Percentiles rank a stretch among this genome's conserved stretches.
These are phyloP conservation scores for Callimorpha dominula DNA, from an alignment of 2,888 invertebrate species.

Conservation along the genomic window DNA sequence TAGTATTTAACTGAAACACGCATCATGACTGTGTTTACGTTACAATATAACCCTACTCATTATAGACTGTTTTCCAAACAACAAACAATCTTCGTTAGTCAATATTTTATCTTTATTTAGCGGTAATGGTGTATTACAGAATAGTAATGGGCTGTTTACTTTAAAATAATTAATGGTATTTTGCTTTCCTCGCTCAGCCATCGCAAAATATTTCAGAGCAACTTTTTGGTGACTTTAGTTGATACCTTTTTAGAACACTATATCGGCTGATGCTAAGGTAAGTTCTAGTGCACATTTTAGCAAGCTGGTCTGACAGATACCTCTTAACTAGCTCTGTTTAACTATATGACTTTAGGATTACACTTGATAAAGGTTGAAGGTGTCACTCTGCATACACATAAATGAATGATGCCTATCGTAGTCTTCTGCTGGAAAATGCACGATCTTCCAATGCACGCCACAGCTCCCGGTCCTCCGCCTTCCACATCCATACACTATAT, in stretches of 20 bases:
- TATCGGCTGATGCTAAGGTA: not conserved
- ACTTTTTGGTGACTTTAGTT: not conserved
- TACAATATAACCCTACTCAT: conserved; percentile 30
- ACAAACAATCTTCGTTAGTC: conserved; percentile 27
- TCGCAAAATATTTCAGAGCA: conserved; percentile 1
- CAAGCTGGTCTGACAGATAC: not conserved
- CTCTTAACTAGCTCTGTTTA: not conserved
- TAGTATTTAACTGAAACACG: conserved; percentile 14
- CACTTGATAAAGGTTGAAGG: not conserved
- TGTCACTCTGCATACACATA: too few relatives aligned
- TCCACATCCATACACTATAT: too few relatives aligned
- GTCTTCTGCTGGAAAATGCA: too few relatives aligned
- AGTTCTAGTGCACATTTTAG: not conserved
- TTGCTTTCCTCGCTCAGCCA: conserved; percentile 19
- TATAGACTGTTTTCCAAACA: conserved; percentile 26
- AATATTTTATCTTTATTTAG: conserved; percentile 35
- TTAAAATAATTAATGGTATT: conserved; percentile 31
- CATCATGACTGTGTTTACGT: conserved; percentile 2
- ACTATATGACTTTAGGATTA: not conserved
- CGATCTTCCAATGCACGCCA: too few relatives aligned
- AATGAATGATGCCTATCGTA: too few relatives aligned
- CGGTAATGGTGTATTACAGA: conserved; percentile 18
- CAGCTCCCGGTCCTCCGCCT: too few relatives aligned
- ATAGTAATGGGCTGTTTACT: conserved; percentile 34
- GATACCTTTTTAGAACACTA: not conserved